These are phyloP conservation scores for Plectropomus leopardus DNA, from an alignment of 2,113 vertebrate species.

Conservation along the genomic window DNA sequence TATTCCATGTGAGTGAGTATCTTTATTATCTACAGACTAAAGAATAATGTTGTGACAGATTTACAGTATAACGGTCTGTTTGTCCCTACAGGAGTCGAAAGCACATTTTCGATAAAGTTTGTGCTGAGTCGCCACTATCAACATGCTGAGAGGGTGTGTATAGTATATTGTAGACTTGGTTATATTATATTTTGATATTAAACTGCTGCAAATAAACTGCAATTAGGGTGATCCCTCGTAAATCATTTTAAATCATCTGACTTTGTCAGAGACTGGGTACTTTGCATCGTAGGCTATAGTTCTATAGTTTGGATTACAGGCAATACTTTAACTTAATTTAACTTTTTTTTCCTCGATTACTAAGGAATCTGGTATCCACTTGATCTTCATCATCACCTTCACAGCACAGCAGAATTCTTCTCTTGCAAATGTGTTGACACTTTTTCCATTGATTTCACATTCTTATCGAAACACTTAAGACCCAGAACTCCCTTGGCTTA, in stretches of 20 bases:
- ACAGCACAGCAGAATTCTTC: too few relatives aligned
- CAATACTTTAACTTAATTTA: too few relatives aligned
- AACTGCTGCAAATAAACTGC: not conserved
- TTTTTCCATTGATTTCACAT: too few relatives aligned
- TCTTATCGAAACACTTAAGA: too few relatives aligned
- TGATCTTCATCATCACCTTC: too few relatives aligned
- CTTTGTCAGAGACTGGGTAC: too few relatives aligned
- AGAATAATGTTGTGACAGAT: not conserved
- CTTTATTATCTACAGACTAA: not conserved
- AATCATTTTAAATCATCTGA: not conserved
- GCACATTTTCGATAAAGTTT: not conserved
- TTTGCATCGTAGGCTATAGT: too few relatives aligned
- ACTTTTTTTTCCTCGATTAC: too few relatives aligned
- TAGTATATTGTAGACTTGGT: not conserved
- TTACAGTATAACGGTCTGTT: not conserved
- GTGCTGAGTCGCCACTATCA: slow-evolving; percentile 11
- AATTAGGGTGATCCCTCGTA: not conserved
- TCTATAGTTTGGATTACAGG: too few relatives aligned
- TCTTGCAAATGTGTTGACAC: too few relatives aligned
- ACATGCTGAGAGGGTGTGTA: not conserved
- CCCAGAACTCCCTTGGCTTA: too few relatives aligned
- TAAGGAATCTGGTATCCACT: too few relatives aligned
- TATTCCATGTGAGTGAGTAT: not conserved
- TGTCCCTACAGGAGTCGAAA: not conserved
- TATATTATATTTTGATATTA: not conserved